Evolutionary conservation across 2,113 vertebrate genomes (phyloP).

Genomic region (Bos taurus): ARS-UCD2.0 NC_037336.1:75077501-75078000

Average conservation of each 20-base stretch:
- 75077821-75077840: background rate
- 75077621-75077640: background rate
- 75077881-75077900: background rate
- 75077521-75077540: background rate
- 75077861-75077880: background rate
- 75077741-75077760: background rate
- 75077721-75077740: background rate
- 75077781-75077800: background rate
- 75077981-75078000: background rate
- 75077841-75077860: background rate
- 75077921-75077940: background rate
- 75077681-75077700: background rate
- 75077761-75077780: background rate
- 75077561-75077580: background rate
- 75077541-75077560: background rate
- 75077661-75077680: background rate
- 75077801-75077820: accelerated
- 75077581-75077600: background rate
- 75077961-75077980: background rate
- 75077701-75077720: background rate
- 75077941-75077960: background rate
- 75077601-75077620: background rate
- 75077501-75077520: background rate
- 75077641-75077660: background rate
- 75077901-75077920: background rate